Evolutionary conservation across 1,140 invertebrate genomes (phyloP).

Genomic region (Drosophila punjabiensis): DNA sequence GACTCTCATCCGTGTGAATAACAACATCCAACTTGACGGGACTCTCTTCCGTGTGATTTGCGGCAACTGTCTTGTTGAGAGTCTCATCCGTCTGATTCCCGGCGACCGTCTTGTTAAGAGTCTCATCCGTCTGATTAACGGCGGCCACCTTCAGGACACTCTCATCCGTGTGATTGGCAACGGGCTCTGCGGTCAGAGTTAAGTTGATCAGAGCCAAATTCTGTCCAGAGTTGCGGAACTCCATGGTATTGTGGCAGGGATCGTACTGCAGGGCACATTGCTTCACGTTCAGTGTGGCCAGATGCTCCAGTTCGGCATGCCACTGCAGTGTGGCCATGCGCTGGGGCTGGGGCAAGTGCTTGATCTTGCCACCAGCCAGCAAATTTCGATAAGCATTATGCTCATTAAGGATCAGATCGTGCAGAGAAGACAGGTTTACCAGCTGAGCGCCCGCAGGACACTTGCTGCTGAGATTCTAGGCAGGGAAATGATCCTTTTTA

Average conservation of each 20-base stretch:
- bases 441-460: constrained; percentile 38
- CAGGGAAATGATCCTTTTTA: background rate
- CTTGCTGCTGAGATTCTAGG: constrained; percentile 26
- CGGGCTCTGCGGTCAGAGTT: background rate
- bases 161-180: constrained; percentile 16
- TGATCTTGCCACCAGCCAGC: constrained; percentile 50
- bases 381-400: constrained; percentile 59
- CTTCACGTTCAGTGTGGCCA: constrained; percentile 60
- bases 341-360: constrained; percentile 38
- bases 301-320: constrained; percentile 45
- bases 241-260: constrained; percentile 58
- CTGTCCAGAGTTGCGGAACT: constrained; percentile 58
- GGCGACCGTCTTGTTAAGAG: background rate
- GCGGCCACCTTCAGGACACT: constrained; percentile 8
- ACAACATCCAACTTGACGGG: constrained; percentile 7
- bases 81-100: background rate
- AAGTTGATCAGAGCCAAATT: constrained; percentile 48
- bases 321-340: constrained; percentile 67
- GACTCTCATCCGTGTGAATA: background rate
- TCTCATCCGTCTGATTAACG: background rate
- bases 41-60: constrained; percentile 16
- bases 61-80: background rate
- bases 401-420: constrained; percentile 39
- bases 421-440: constrained; percentile 41
- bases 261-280: constrained; percentile 52